A percentile compares a stretch with the other conserved stretches of the same genome.
Conservation (phyloP, 2,888 invertebrate genomes). For the Eupithecia pulchellata region DNA sequence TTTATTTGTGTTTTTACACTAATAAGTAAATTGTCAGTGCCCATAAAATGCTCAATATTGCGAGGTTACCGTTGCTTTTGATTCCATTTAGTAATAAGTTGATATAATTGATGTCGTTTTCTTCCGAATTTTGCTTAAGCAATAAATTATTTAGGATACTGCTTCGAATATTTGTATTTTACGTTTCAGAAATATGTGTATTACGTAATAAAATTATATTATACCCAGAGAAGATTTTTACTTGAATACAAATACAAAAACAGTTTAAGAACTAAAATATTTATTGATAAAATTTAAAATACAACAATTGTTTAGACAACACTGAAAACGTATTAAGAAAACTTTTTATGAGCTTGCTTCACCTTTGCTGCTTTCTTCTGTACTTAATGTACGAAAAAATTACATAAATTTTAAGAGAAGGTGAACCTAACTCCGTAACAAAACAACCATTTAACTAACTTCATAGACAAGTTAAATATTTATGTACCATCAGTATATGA, state of each 20-base stretch:
- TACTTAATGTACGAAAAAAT: slow-evolving; percentile 1
- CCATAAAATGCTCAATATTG: slow-evolving; percentile 41
- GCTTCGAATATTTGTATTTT: slow-evolving; percentile 38
- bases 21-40: slow-evolving; percentile 15
- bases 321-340: not conserved
- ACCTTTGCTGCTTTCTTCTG: not conserved
- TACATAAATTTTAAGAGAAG: not conserved
- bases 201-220: slow-evolving; percentile 42
- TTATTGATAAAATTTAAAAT: slow-evolving; percentile 38
- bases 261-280: slow-evolving; percentile 23
- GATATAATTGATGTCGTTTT: slow-evolving; percentile 22
- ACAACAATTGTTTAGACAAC: slow-evolving; percentile 35
- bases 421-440: not conserved
- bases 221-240: slow-evolving; percentile 25
- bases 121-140: slow-evolving; percentile 40
- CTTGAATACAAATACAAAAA: slow-evolving; percentile 10
- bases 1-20: not conserved
- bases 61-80: slow-evolving; percentile 41
- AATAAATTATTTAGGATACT: slow-evolving; percentile 32
- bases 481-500: not conserved
- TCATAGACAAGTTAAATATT: not conserved
- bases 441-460: not conserved
- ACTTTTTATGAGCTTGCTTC: not conserved
- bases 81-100: slow-evolving; percentile 43
- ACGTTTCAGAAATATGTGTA: slow-evolving; percentile 32